Conservation (phyloP, 1,140 invertebrate genomes). For the Lucilia sericata region DNA sequence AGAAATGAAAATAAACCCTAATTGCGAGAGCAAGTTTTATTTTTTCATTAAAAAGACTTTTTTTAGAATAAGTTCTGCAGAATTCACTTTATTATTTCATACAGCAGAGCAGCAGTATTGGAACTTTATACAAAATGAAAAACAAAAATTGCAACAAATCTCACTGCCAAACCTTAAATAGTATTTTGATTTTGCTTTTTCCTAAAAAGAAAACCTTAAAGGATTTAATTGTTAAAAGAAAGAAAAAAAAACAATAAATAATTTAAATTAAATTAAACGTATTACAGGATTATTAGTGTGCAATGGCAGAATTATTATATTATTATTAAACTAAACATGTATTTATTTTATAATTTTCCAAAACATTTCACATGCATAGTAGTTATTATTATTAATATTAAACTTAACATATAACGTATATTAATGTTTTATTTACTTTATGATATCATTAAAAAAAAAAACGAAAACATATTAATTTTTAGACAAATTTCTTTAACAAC, state of each 20-base stretch:
- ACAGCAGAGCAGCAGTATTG: too few relatives aligned
- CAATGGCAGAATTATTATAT: constrained; percentile 33
- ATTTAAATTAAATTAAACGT: constrained; percentile 23
- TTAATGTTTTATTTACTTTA: too few relatives aligned
- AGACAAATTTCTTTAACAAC: not conserved
- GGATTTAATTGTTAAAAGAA: too few relatives aligned
- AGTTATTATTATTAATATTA: not conserved
- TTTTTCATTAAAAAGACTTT: too few relatives aligned
- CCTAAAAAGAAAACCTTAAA: too few relatives aligned
- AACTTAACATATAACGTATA: not conserved
- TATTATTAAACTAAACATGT: not conserved
- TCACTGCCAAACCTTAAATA: not conserved
- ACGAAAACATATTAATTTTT: not conserved
- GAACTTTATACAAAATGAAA: too few relatives aligned
- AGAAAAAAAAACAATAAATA: not conserved
- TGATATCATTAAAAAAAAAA: too few relatives aligned
- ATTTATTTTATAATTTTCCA: not conserved
- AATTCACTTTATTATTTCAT: too few relatives aligned
- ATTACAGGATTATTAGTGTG: constrained; percentile 39
- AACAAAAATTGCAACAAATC: not conserved
- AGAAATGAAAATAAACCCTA: too few relatives aligned
- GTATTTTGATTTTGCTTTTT: not conserved
- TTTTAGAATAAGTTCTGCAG: too few relatives aligned
- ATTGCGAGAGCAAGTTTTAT: too few relatives aligned
- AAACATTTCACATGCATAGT: not conserved